Evolutionary conservation across 2,888 invertebrate species (phyloP), one percentile per base, ranked within the genome.

Genomic region (Teleiodes luculella): DNA sequence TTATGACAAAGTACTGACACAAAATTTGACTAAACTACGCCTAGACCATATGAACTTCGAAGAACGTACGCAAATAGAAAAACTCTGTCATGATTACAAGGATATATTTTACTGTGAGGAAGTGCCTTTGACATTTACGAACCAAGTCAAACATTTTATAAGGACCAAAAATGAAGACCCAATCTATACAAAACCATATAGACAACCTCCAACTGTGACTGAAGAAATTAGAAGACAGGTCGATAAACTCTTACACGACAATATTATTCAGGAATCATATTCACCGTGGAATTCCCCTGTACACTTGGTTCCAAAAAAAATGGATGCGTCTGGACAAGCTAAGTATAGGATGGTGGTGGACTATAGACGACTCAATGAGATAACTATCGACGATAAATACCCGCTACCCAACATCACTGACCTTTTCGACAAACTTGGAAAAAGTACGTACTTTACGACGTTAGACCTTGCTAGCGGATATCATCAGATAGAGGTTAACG

Each of bases 271-370:
- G 45, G 50, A 53, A 46, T 56, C 56, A 2, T 18, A 52, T 35
- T 63, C 64, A 2, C 67, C 66, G 0, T 68, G 64, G 66, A 59
- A 53, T 20, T 54, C 62, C 0, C 69, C 68, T 0, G 59, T 69
- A 13, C 65, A 62, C 53, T 30, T 68, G 11, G 66, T 67, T 3
- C 63, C 63, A 1, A 72, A 77, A 56, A 75, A 75, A 24, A 24
- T 24, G 24, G 24, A 24, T 24, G 24, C 24, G 6, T 4, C 3
- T 24, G 6, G 6, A 4, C 54, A 30, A 57, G 41, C 36, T 11
- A 65, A 65, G 54, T 71, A 41, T 20, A 39, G 60, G 28, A 55
- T 80, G 14, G 79, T 80, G 3, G 68, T 78, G 0, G 78, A 80
- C 56, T 80, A 74, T 56, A 52, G 75, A 30, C 70, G 75, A 28